These are phyloP conservation scores for Dipodomys ordii DNA, from an alignment of 2,113 vertebrate genomes.

Conservation along the genomic window DNA sequence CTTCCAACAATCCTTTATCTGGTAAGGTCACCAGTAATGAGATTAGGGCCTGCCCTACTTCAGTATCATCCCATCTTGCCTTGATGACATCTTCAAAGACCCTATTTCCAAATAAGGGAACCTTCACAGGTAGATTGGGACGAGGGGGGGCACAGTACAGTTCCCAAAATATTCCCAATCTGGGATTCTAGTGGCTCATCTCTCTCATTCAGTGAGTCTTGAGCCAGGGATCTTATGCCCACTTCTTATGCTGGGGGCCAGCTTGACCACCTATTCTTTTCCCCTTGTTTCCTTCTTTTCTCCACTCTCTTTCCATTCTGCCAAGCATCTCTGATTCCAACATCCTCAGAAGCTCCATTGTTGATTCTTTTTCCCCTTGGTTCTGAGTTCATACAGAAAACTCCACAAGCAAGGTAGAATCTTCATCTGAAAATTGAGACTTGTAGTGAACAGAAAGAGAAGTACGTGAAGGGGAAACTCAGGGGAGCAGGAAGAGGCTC, in stretches of 20 bases:
- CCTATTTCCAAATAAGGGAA: neutral
- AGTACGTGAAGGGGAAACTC: neutral
- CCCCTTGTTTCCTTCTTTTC: neutral
- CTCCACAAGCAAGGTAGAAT: neutral
- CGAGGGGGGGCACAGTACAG: neutral
- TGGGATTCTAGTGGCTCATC: neutral
- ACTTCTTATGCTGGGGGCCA: neutral
- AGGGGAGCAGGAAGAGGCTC: neutral
- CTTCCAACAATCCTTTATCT: neutral
- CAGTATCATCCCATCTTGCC: neutral
- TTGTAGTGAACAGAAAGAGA: neutral
- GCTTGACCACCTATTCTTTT: neutral
- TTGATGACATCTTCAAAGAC: neutral
- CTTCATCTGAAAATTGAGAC: neutral
- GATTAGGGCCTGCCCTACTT: neutral
- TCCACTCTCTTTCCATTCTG: constrained; percentile 7
- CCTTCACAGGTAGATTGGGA: neutral
- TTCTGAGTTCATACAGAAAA: neutral
- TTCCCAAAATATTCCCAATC: neutral
- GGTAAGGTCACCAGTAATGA: neutral
- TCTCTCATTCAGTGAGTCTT: neutral
- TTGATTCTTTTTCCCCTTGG: neutral
- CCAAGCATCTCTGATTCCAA: neutral
- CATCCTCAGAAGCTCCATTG: neutral
- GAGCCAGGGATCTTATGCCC: neutral